These are phyloP conservation scores for Apotomis capreana DNA, from an alignment of 2,888 invertebrate species.

Conservation along the genomic window DNA sequence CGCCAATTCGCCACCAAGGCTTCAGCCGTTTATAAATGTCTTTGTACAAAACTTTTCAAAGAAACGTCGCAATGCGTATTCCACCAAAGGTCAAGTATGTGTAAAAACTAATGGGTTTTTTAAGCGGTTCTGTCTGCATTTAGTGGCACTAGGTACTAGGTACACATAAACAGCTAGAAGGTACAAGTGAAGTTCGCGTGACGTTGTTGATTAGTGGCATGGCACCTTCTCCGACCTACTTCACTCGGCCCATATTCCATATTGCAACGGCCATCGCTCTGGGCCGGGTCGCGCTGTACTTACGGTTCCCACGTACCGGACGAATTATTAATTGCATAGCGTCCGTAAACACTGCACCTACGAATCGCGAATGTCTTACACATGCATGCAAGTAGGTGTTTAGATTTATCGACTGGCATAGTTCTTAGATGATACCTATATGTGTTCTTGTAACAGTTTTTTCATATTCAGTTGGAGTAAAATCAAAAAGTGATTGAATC, in stretches of 20 bases:
- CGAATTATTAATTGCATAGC: slow-evolving; percentile 37
- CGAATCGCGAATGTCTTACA: slow-evolving; percentile 5
- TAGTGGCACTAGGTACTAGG: slow-evolving; percentile 14
- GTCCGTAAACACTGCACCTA: slow-evolving; percentile 31
- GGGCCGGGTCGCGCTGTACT: slow-evolving; percentile 25
- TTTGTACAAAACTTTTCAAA: slow-evolving; percentile 40
- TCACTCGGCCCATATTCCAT: slow-evolving; percentile 51
- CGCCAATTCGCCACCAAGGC: slow-evolving; percentile 29
- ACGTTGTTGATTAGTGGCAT: slow-evolving; percentile 48
- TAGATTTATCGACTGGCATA: slow-evolving; percentile 3
- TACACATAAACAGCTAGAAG: slow-evolving; percentile 6
- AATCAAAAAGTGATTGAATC: no score
- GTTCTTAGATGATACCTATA: no score
- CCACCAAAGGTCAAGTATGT: slow-evolving; percentile 39
- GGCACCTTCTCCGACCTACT: slow-evolving; percentile 59
- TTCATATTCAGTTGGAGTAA: no score
- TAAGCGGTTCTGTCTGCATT: slow-evolving; percentile 22
- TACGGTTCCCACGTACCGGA: slow-evolving; percentile 26
- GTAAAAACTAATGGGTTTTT: slow-evolving; percentile 26
- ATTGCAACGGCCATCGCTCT: slow-evolving; percentile 48
- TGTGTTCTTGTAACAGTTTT: no score
- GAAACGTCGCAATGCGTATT: slow-evolving; percentile 62
- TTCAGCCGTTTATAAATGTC: slow-evolving; percentile 33
- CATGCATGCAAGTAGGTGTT: background rate
- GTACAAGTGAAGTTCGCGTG: slow-evolving; percentile 27